phyloP scores from a whole-genome alignment of 64 coral and sea anemone species.

The Platygyra sinensis region DNA sequence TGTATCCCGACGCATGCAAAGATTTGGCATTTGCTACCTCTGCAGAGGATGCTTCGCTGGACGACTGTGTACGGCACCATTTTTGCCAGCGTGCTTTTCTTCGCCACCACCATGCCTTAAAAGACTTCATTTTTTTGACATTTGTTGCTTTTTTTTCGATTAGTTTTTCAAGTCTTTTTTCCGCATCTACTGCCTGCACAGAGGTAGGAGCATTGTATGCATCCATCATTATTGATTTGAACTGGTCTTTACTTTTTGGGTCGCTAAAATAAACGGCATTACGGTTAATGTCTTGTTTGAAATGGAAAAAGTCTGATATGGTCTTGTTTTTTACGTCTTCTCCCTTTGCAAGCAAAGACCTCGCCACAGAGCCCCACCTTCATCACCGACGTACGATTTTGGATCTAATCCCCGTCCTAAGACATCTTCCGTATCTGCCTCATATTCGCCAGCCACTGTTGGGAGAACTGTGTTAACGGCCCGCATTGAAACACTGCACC shows the following conservation, averaged over 20 bases:
- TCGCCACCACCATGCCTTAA: constrained; percentile 59
- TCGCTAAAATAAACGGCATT: constrained; percentile 2
- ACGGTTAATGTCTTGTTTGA: constrained; percentile 54
- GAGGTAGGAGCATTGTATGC: constrained; percentile 24
- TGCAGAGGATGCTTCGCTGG: constrained; percentile 1
- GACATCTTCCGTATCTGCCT: neutral
- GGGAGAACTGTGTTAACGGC: constrained; percentile 25
- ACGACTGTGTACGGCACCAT: constrained; percentile 3
- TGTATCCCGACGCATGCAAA: constrained; percentile 9
- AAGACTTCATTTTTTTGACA: constrained; percentile 46
- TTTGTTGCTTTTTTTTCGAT: constrained; percentile 38
- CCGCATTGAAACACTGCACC: constrained; percentile 1
- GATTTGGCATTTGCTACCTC: constrained; percentile 47
- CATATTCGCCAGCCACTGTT: constrained; percentile 11
- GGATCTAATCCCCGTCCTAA: neutral
- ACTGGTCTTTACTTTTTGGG: neutral
- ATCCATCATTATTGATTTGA: constrained; percentile 24
- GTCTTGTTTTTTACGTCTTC: constrained; percentile 54
- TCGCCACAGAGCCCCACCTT: constrained; percentile 44
- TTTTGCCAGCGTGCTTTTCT: neutral
- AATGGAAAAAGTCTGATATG: constrained; percentile 33
- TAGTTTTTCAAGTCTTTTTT: too few relatives aligned
- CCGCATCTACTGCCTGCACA: constrained; percentile 19
- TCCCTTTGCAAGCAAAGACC: constrained; percentile 46
- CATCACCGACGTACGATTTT: constrained; percentile 35